phyloP scores from a whole-genome alignment of 2,113 vertebrate species.

The Bos indicus region DNA sequence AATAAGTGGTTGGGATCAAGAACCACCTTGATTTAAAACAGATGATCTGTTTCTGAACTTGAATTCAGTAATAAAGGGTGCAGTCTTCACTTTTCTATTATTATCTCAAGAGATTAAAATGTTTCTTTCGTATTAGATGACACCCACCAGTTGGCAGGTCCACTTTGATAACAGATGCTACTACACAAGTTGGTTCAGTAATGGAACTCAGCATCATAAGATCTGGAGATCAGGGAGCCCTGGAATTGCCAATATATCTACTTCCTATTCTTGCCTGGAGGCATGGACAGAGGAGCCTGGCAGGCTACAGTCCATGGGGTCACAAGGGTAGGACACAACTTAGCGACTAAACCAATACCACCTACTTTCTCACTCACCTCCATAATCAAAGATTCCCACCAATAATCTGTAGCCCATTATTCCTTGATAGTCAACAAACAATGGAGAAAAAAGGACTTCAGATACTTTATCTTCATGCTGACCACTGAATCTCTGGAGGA shows the following conservation, averaged over 20 bases:
- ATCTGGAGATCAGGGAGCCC: neutral
- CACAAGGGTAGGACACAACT: neutral
- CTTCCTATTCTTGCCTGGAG: neutral
- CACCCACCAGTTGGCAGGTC: neutral
- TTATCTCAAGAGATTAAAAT: constrained; percentile 32
- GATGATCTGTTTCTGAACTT: neutral
- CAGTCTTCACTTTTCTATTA: neutral
- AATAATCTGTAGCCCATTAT: neutral
- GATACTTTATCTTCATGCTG: neutral
- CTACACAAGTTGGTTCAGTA: neutral
- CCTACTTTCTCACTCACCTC: neutral
- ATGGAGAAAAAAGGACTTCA: neutral
- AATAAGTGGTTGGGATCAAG: neutral
- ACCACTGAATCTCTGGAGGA: neutral
- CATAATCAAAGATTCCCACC: neutral
- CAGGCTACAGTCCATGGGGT: neutral
- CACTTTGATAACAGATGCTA: neutral
- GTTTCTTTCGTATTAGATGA: constrained; percentile 19
- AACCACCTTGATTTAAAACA: constrained; percentile 13
- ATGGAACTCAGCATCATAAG: neutral
- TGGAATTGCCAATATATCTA: neutral
- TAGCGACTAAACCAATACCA: neutral
- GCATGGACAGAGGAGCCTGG: neutral
- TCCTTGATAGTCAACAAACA: neutral
- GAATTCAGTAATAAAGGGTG: neutral